These are phyloP conservation scores for Drosophila nr. perissopoda DNA, from an alignment of 2,888 invertebrate genomes.

Conservation along the genomic window DNA sequence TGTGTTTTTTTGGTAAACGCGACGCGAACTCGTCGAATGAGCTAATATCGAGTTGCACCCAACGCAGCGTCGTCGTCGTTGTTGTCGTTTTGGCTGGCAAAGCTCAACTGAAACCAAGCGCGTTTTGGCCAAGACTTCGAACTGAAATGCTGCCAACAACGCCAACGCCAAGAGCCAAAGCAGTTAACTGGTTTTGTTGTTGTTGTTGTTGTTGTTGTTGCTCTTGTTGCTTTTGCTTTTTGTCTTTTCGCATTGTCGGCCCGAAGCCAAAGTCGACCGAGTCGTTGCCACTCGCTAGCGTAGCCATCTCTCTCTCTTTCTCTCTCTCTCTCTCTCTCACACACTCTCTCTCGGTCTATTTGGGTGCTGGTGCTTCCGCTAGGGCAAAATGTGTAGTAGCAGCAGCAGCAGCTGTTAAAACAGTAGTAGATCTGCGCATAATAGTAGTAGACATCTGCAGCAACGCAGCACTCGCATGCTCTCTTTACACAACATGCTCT, in stretches of 20 bases:
- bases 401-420: conserved; percentile 43
- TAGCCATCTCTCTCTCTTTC: conserved; percentile 5
- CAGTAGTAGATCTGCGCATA: conserved; percentile 37
- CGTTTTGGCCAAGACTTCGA: conserved; percentile 37
- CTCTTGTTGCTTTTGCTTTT: conserved; percentile 14
- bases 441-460: conserved; percentile 54
- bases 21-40: conserved; percentile 66
- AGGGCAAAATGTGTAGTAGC: conserved; percentile 33
- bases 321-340: conserved; percentile 2
- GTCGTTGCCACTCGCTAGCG: conserved; percentile 48
- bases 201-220: conserved; percentile 9
- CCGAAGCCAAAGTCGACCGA: conserved; percentile 64
- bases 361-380: conserved; percentile 48
- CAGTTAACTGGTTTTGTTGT: conserved; percentile 65
- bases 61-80: conserved; percentile 76
- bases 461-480: conserved; percentile 21
- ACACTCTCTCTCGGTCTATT: conserved; percentile 18
- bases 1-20: conserved; percentile 43
- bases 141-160: conserved; percentile 11
- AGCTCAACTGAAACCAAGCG: conserved; percentile 80
- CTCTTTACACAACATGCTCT: conserved; percentile 19
- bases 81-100: conserved; percentile 77
- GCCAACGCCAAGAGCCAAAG: conserved; percentile 47
- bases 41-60: conserved; percentile 61
- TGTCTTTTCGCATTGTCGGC: conserved; percentile 51